Conservation (phyloP, 2,888 invertebrate genomes). For the Netelia fuscicornis region DNA sequence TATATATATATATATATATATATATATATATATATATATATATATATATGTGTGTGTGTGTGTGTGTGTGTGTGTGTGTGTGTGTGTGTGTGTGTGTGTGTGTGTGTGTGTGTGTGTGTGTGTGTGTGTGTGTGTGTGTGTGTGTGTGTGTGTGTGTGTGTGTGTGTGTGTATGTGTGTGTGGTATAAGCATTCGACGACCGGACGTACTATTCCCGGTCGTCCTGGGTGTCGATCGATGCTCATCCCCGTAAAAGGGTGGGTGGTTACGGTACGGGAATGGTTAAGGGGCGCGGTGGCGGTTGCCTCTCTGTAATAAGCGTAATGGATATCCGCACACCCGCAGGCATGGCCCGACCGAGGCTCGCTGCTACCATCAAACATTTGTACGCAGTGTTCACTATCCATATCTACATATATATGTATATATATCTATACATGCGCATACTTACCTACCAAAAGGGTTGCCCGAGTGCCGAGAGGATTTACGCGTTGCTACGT, state of each 20-base stretch:
- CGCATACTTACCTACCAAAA: slow-evolving; percentile 35
- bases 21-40: too few species aligned
- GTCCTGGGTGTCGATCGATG: slow-evolving; percentile 82
- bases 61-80: too few species aligned
- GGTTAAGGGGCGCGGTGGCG: slow-evolving; percentile 66
- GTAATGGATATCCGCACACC: slow-evolving; percentile 85
- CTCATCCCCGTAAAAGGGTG: slow-evolving; percentile 82
- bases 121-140: too few species aligned
- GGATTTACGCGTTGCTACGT: slow-evolving; percentile 35
- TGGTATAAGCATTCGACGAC: slow-evolving; percentile 38
- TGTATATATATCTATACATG: background rate
- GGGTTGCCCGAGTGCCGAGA: slow-evolving; percentile 42
- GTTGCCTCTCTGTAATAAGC: slow-evolving; percentile 84
- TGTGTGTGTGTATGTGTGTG: background rate
- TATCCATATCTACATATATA: slow-evolving; percentile 12
- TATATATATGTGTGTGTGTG: too few species aligned
- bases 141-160: too few species aligned
- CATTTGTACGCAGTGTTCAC: slow-evolving; percentile 42
- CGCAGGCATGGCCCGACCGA: slow-evolving; percentile 79
- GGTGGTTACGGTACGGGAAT: slow-evolving; percentile 77
- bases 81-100: too few species aligned
- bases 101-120: background rate
- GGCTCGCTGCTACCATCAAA: slow-evolving; percentile 63
- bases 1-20: too few species aligned
- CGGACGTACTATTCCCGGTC: slow-evolving; percentile 74